Percentiles rank a stretch among this genome's conserved stretches.
These are phyloP conservation scores for Protobothrops flavoviridis DNA, from an alignment of 2,113 vertebrate genomes.

Conservation along the genomic window DNA sequence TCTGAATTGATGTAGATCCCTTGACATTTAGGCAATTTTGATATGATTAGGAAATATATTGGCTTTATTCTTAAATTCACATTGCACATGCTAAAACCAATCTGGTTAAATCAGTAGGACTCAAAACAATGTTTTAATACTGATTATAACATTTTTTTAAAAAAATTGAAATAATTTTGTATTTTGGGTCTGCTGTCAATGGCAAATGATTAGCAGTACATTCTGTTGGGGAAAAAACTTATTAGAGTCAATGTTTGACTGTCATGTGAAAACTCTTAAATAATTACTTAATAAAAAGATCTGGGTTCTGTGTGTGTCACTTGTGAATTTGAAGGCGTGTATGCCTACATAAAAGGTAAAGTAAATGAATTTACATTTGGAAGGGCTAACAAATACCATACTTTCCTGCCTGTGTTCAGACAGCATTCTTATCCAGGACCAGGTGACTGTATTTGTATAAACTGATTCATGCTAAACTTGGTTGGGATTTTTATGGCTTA, in stretches of 20 bases:
- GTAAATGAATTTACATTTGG: not conserved
- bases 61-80: slow-evolving; percentile 5
- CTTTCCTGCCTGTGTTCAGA: not conserved
- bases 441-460: not conserved
- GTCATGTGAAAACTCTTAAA: not conserved
- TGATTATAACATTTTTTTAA: too few relatives aligned
- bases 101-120: not conserved
- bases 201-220: not conserved
- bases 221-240: not conserved
- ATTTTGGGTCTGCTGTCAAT: not conserved
- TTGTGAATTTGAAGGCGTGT: not conserved
- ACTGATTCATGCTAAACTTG: not conserved
- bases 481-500: not conserved
- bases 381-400: not conserved
- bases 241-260: not conserved
- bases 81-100: not conserved
- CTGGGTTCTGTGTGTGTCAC: not conserved
- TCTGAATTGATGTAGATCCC: not conserved
- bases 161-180: not conserved
- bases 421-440: not conserved
- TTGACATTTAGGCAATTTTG: slow-evolving; percentile 10
- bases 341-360: not conserved
- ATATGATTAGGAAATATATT: not conserved
- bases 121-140: not conserved
- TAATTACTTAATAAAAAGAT: not conserved